A percentile compares a stretch with the other conserved stretches of the same genome.
Evolutionary conservation across 2,113 vertebrate genomes (phyloP).

Genomic region (Bufo gargarizans): DNA sequence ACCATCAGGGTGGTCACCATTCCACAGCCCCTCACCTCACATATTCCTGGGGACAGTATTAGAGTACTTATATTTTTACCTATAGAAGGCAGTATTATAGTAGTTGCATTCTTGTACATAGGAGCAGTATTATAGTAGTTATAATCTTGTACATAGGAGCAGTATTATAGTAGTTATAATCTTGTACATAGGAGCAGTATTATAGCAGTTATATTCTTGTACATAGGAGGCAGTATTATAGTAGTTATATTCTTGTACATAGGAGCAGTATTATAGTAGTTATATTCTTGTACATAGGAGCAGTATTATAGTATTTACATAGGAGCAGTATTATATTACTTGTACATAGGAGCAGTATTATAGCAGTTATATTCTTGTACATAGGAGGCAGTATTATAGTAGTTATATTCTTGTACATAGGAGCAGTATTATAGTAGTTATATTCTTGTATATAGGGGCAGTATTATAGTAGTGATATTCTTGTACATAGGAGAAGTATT

Average conservation of each 20-base stretch:
- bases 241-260: too few species aligned
- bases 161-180: not conserved
- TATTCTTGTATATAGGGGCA: not conserved
- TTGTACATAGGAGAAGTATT: not conserved
- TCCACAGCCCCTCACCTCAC: too few species aligned
- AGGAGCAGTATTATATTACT: not conserved
- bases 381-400: not conserved
- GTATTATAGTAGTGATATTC: too few species aligned
- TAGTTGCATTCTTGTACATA: not conserved
- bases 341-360: not conserved
- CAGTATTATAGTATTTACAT: not conserved
- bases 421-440: not conserved
- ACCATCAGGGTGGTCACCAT: too few species aligned
- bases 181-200: not conserved
- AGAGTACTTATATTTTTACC: not conserved
- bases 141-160: not conserved
- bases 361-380: not conserved
- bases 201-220: too few species aligned
- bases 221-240: too few species aligned
- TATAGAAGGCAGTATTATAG: not conserved
- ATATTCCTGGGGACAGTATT: not conserved
- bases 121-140: not conserved
- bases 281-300: constrained; percentile 1
- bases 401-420: not conserved
- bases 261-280: not conserved